phyloP scores from a whole-genome alignment of 2,113 vertebrate genomes.

The Colistium nudipinnis region DNA sequence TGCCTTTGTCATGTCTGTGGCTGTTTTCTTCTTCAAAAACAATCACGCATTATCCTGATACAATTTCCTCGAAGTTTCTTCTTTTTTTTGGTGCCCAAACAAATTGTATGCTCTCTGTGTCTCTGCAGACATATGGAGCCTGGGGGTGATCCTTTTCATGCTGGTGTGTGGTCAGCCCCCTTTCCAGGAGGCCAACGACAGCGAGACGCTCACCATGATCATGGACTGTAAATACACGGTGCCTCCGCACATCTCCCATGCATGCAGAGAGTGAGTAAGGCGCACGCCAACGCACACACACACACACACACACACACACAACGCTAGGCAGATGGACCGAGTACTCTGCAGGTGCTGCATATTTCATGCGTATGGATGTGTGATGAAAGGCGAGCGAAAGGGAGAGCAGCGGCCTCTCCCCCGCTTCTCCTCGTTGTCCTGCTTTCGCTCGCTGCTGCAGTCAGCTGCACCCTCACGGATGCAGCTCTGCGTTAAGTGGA shows the following conservation, averaged over 20 bases:
- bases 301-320: constrained; percentile 9
- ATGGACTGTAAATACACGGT: constrained; percentile 99
- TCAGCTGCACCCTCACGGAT: constrained; percentile 54
- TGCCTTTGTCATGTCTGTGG: background rate
- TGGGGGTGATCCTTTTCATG: constrained; percentile 99
- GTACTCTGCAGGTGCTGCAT: constrained; percentile 75
- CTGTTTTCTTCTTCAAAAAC: background rate
- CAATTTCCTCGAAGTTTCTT: background rate
- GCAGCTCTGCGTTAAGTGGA: constrained; percentile 65
- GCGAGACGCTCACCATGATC: constrained; percentile 98
- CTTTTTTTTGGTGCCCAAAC: background rate
- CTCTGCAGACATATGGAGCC: constrained; percentile 95
- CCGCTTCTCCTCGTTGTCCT: constrained; percentile 37
- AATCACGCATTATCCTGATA: background rate
- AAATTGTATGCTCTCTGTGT: constrained; percentile 17
- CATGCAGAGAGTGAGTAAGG: constrained; percentile 90
- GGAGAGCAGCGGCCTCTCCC: constrained; percentile 30
- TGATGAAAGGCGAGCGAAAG: constrained; percentile 39
- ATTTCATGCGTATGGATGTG: constrained; percentile 75
- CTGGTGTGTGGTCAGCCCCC: constrained; percentile 97
- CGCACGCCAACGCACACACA: constrained; percentile 9
- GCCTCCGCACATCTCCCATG: constrained; percentile 90
- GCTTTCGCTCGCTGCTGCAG: constrained; percentile 56
- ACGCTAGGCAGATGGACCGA: constrained; percentile 46
- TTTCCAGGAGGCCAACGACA: constrained; percentile 99